Evolutionary conservation across 2,888 invertebrate species (phyloP), one percentile per base, ranked within the genome.

Genomic region (Eumacrocentrus americanus): DNA sequence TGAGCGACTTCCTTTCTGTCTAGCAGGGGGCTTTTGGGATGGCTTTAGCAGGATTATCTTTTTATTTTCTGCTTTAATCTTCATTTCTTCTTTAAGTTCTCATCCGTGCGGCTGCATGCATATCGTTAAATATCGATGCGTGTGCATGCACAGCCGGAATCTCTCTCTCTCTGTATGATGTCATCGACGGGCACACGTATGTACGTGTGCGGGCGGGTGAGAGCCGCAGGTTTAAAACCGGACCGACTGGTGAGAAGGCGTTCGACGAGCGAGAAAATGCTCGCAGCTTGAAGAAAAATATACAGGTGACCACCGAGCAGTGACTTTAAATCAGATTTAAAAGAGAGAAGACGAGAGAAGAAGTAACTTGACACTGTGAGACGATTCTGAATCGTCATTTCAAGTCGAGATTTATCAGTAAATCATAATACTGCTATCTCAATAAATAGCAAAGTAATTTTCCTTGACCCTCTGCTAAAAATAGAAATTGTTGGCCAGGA

Each of bases 161-260:
- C 9, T 29, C 4, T 4, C n/a, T 53, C 44, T 53, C 9, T 54
- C 44, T 50, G 52, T 67, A 62, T 64, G 64, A 63, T 64, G 66
- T 67, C 64, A 67, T 66, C 66, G 63, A 66, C 66, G 66, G 57
- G 61, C 61, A 63, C 64, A 62, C 57, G 60, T 62, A 61, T 62
- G 61, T 48, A 56, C 56, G 61, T 44, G 22, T 44, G 34, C 42
- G 20, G 44, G 53, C 62, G 61, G 57, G 64, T 57, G 58, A 57
- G 58, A 57, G 54, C 63, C 62, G 58, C 66, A 66, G 63, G 66
- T 64, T 65, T 75, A 79, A 79, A 79, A 79, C 78, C 78, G 79
- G 79, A 75, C 76, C 76, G 77, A 78, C 79, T 76, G 77, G 77
- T 78, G 77, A 29, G 29, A 56, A 64, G 64, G 75, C 72, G 75